Base-by-base conservation (phyloP, 2,113 vertebrate species). In the Triplophysa siluroides region DNA sequence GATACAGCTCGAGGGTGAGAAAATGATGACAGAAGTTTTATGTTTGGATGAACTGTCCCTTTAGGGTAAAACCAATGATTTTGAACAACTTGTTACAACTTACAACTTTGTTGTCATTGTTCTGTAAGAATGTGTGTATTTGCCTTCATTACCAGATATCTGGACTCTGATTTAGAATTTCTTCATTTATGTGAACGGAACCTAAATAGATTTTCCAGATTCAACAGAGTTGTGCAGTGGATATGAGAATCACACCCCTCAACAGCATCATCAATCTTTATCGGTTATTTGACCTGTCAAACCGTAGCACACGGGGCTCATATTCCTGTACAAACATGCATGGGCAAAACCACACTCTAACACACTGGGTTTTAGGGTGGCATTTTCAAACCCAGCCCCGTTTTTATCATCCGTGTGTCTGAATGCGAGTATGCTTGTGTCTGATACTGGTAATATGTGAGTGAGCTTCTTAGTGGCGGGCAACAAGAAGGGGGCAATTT, bases 401-500 rank as follows among this genome's bases (percentile, higher is more conserved):
- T 61, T 72, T 16, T 43, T 18, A 43, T 74, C 60, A 38, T 74
- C 12, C 65, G 29, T 23, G 70, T 66, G 45, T 45, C 54, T 8
- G 21, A 56, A 16, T 78, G 70, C 73, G 52, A 78, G 64, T 80
- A 72, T 75, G 69, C 69, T 73, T 77, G 81, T 73, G 61, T 71
- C 62, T 58, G 78, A 52, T 33, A 62, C 33, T 70, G 70, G 70
- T 60, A 64, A 45, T 19, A 24, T 72, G 33, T 21, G 54, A 33
- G 72, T 19, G 38, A 70, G 66, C 71, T 60, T 74, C 69, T 33
- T 78, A 61, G 79, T 81, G 73, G 72, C 65, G 82, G 81, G 86
- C 84, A 87, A 85, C 83, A 73, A 82, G 77, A 77, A 63, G 62
- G 64, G 73, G 38, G 64, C 60, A 62, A 83, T 81, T 83, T 83